Conservation (phyloP, 1,140 invertebrate genomes). For the Euglossa dilemma region DNA sequence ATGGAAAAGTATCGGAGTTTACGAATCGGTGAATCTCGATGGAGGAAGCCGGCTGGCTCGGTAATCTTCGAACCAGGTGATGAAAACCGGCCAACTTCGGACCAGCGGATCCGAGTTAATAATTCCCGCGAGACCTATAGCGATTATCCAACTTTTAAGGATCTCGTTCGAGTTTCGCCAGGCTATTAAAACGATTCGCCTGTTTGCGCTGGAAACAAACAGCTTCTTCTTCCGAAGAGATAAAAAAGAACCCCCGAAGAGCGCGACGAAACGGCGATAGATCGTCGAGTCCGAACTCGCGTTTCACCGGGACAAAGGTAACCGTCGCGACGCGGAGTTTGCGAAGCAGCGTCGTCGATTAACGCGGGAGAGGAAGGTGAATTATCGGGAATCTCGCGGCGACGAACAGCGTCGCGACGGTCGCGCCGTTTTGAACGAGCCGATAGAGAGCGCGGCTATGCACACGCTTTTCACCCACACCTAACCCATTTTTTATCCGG, state of each 20-base stretch:
- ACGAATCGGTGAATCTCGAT: neutral
- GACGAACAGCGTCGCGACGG: neutral
- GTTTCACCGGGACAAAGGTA: neutral
- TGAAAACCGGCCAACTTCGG: neutral
- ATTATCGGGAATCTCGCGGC: neutral
- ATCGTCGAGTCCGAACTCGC: neutral
- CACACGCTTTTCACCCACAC: constrained; percentile 23
- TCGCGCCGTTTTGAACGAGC: constrained; percentile 1
- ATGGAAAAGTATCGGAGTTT: neutral
- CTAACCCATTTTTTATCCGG: constrained; percentile 51
- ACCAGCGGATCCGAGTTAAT: neutral
- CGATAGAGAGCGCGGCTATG: neutral
- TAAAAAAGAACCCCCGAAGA: too few relatives aligned
- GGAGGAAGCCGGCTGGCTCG: neutral
- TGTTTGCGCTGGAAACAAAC: neutral
- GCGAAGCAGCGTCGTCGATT: neutral
- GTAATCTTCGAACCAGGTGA: neutral
- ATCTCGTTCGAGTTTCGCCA: neutral
- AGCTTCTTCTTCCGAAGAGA: too few relatives aligned
- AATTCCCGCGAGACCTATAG: neutral
- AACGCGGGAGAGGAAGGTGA: neutral
- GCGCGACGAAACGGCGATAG: too few relatives aligned
- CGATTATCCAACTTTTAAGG: neutral
- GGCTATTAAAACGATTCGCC: neutral
- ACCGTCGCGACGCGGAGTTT: neutral